Percentiles rank a stretch among this genome's conserved stretches.
Evolutionary conservation across 2,888 invertebrate species (phyloP).

Genomic region (Andrena bicolor): DNA sequence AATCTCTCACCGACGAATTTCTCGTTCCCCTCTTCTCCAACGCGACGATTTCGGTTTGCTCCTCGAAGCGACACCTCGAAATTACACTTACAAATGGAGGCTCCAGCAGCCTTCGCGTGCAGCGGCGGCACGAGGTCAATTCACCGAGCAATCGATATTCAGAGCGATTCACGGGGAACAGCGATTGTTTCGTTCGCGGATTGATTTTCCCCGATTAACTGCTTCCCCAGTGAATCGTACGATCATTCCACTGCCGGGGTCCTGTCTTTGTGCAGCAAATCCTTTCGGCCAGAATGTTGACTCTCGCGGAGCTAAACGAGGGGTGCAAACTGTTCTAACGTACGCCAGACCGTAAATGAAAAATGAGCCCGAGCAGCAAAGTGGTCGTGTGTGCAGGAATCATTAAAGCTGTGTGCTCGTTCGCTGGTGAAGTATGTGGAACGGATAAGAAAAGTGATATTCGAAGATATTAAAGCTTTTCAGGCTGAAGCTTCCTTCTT

Average conservation of each 20-base stretch:
- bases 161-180: constrained; percentile 16
- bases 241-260: constrained; percentile 15
- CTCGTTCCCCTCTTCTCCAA: too few relatives aligned
- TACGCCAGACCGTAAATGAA: too few relatives aligned
- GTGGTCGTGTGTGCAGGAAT: too few relatives aligned
- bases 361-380: too few relatives aligned
- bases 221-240: constrained; percentile 16
- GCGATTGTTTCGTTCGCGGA: constrained; percentile 45
- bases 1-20: neutral
- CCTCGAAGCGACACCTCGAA: constrained; percentile 7
- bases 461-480: too few relatives aligned
- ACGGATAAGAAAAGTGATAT: too few relatives aligned
- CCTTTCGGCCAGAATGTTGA: neutral
- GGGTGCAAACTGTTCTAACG: too few relatives aligned
- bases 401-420: too few relatives aligned
- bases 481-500: neutral
- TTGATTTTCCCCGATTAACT: constrained; percentile 43
- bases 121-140: constrained; percentile 4
- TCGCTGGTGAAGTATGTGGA: too few relatives aligned
- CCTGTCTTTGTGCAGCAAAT: neutral
- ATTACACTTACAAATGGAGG: constrained; percentile 40
- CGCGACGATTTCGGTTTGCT: too few relatives aligned
- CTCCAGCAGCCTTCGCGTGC: constrained; percentile 19
- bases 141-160: constrained; percentile 42
- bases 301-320: neutral